Evolutionary conservation across 2,113 vertebrate species (phyloP).

Genomic region (Bambusicola thoracicus): DNA sequence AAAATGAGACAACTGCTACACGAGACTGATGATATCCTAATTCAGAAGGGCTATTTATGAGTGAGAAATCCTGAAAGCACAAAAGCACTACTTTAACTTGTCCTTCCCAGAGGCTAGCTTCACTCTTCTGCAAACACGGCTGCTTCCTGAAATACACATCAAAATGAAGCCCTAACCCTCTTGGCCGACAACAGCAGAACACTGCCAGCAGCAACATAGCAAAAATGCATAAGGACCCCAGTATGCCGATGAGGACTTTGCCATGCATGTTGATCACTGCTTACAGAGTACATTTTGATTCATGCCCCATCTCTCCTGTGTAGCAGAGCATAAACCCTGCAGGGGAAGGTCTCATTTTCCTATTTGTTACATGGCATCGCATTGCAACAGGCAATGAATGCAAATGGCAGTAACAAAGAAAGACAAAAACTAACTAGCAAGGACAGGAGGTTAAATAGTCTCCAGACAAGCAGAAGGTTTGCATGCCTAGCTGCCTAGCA

Average conservation of each 20-base stretch:
- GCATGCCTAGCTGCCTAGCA: neutral
- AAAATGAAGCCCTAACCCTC: neutral
- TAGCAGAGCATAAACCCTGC: neutral
- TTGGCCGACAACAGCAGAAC: neutral
- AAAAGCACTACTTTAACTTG: neutral
- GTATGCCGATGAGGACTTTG: accelerated
- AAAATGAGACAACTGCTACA: neutral
- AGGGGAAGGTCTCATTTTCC: neutral
- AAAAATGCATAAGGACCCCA: neutral
- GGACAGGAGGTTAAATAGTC: neutral
- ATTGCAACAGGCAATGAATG: neutral
- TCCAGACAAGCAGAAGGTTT: neutral
- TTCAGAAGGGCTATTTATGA: neutral
- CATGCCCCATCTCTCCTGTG: neutral
- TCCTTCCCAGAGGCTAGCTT: neutral
- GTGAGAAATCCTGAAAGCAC: neutral
- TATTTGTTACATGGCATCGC: neutral
- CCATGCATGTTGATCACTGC: neutral
- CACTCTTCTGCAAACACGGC: accelerated
- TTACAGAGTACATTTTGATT: neutral
- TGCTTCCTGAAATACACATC: neutral
- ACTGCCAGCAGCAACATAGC: neutral
- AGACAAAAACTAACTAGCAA: neutral
- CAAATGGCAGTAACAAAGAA: neutral
- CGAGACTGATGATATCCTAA: accelerated